Evolutionary conservation across 2,113 vertebrate genomes (phyloP), one percentile per base, ranked within the genome.

Genomic region (Gobius niger): DNA sequence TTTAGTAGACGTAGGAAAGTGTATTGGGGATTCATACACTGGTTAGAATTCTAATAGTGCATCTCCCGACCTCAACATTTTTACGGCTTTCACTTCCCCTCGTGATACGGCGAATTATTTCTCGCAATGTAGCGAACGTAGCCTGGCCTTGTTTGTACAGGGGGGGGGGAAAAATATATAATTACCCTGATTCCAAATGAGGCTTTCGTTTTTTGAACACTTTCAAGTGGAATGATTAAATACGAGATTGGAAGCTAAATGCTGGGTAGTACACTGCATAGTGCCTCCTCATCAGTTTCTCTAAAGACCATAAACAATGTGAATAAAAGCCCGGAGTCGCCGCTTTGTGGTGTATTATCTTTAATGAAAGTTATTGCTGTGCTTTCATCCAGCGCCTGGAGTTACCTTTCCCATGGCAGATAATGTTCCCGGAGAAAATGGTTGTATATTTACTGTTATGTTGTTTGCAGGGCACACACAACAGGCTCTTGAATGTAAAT

Each of bases 161-260:
- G 11, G n/a, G n/a, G n/a, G n/a, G n/a, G n/a, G 19, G 24, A 34
- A 34, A 34, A 34, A 34, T 34, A 34, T 34, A 11, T 67, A 57
- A 77, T 73, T 75, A 47, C 46, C 76, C 75, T 79, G 65, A 72
- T 78, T 81, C 82, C 49, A 70, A 68, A 77, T 47, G 44, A 44
- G 47, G 46, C 63, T 77, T 83, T 49, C 7, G 47, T 49, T 85
- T 75, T 52, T 82, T 60, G 52, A 80, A 70, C 72, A 76, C 67
- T 78, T 82, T 83, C 76, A 83, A 87, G 76, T 72, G 62, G 75
- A 80, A 69, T 81, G 82, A 87, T 85, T 82, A 84, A 66, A 57
- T n/a, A 67, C 18, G 16, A 80, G 73, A 88, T 86, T 75, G 75
- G 70, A 77, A 63, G 70, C 69, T 77, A 84, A 82, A 81, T 68